phyloP scores from a whole-genome alignment of 2,797 vertebrate genomes.

The Neostethus bicornis region DNA sequence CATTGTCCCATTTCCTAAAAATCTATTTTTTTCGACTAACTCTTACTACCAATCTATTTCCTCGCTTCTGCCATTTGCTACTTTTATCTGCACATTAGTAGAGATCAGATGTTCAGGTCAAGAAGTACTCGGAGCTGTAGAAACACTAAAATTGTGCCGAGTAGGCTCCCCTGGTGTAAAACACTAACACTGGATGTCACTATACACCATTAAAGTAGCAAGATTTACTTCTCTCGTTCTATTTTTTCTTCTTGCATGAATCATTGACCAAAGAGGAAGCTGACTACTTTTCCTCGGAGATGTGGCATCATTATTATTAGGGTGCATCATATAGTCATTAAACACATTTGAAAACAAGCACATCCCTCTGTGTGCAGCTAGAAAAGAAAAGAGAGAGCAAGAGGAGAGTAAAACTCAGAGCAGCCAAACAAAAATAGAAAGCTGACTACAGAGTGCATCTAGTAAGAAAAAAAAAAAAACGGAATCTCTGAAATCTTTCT shows the following conservation, averaged over 20 bases:
- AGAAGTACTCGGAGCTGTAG: background rate
- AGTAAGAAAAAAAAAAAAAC: background rate
- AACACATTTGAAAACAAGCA: background rate
- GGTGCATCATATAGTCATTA: background rate
- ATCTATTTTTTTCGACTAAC: background rate
- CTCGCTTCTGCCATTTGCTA: background rate
- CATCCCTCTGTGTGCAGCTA: background rate
- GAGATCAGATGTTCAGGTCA: background rate
- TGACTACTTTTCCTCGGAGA: background rate
- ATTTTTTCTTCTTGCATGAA: background rate
- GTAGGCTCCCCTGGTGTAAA: background rate
- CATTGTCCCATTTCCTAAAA: slow-evolving; percentile 1
- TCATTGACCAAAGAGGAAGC: background rate
- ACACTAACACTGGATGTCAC: background rate
- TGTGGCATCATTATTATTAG: background rate
- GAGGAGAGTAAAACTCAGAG: too few relatives aligned
- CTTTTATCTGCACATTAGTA: background rate
- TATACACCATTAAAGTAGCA: background rate
- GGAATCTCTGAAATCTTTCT: background rate
- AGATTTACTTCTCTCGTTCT: background rate
- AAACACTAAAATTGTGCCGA: background rate
- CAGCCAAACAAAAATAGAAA: background rate
- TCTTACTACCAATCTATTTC: background rate
- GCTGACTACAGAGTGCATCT: background rate
- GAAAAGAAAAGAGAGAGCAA: background rate